Percentiles rank a stretch among this genome's conserved stretches.
phyloP scores from a whole-genome alignment of 2,113 vertebrate genomes.

The Phaethornis superciliosus region DNA sequence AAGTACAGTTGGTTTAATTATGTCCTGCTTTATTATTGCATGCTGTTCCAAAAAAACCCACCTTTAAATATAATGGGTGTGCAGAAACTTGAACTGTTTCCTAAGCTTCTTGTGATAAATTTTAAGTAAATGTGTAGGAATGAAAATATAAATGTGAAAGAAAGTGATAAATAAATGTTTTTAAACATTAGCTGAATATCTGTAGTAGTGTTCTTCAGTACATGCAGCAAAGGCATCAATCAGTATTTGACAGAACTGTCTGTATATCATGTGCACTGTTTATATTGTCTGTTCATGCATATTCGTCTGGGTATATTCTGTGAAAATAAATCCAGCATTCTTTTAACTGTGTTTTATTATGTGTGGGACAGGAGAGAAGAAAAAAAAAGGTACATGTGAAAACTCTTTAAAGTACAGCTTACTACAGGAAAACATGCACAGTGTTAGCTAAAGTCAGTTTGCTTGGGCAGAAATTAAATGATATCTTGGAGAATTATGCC shows the following conservation, averaged over 20 bases:
- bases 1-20: background rate
- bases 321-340: background rate
- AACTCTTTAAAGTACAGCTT: background rate
- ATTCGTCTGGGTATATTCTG: background rate
- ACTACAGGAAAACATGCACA: background rate
- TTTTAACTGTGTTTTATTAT: background rate
- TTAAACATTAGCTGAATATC: background rate
- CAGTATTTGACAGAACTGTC: background rate
- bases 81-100: background rate
- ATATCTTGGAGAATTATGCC: background rate
- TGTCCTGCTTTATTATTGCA: background rate
- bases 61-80: background rate
- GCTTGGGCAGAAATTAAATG: background rate
- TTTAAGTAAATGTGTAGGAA: background rate
- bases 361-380: background rate
- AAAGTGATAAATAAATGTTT: background rate
- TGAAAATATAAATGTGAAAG: background rate
- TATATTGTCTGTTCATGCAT: rapidly evolving
- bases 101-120: background rate
- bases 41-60: background rate
- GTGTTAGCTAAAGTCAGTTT: background rate
- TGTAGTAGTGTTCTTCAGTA: background rate
- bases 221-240: background rate
- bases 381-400: background rate
- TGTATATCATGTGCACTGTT: background rate